Evolutionary conservation across 1,140 invertebrate genomes (phyloP).

Genomic region (Pogonomyrmex californicus): DNA sequence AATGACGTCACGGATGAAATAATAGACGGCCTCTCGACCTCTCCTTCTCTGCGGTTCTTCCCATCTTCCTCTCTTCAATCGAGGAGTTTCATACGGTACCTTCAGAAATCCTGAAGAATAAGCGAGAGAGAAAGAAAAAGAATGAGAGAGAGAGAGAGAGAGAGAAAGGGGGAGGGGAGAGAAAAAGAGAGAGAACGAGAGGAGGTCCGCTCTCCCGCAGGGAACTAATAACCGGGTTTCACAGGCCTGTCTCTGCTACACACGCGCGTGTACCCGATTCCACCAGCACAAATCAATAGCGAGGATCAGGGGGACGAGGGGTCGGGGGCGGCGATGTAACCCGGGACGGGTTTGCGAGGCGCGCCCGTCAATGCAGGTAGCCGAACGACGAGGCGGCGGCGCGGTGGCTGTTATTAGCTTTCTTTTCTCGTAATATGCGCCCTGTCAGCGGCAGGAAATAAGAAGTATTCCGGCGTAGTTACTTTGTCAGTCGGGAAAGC

Average conservation of each 20-base stretch:
- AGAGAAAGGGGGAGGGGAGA: conserved; percentile 30
- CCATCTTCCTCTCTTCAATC: conserved; percentile 36
- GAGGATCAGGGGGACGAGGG: conserved; percentile 1
- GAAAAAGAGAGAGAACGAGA: conserved; percentile 23
- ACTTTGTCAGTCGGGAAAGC: conserved; percentile 77
- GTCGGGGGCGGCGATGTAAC: conserved; percentile 50
- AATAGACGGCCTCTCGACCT: conserved; percentile 60
- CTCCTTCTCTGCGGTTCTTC: conserved; percentile 8
- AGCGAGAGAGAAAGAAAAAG: conserved; percentile 22
- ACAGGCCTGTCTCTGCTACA: conserved; percentile 72
- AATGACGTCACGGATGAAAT: conserved; percentile 71
- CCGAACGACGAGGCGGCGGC: conserved; percentile 66
- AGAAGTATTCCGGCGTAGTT: conserved; percentile 77
- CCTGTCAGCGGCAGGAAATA: conserved; percentile 85
- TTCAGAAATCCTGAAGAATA: conserved; percentile 33
- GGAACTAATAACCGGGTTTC: conserved; percentile 82
- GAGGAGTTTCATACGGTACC: conserved; percentile 49
- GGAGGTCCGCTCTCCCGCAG: conserved; percentile 73
- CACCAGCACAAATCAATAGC: conserved; percentile 65
- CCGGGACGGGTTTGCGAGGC: conserved; percentile 55
- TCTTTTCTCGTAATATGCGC: conserved; percentile 80
- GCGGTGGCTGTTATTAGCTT: conserved; percentile 84
- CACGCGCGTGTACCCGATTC: conserved; percentile 61
- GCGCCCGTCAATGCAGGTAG: conserved; percentile 74
- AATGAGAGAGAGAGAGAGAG: conserved; percentile 34